Percentiles rank a stretch among this genome's conserved stretches.
Evolutionary conservation across 2,797 vertebrate species (phyloP).

Genomic region (Crypturellus tataupa): DNA sequence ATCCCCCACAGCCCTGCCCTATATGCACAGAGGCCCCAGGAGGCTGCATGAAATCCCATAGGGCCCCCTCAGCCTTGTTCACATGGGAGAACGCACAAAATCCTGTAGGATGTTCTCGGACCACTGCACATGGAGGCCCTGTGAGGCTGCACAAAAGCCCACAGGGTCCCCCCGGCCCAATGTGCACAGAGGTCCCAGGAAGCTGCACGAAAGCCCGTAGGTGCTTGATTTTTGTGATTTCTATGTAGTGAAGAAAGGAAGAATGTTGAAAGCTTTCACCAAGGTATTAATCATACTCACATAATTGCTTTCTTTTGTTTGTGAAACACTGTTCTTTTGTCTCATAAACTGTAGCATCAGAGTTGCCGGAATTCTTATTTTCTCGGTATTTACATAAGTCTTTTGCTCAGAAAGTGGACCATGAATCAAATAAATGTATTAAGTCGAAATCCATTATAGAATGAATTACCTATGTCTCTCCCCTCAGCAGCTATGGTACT

Average conservation of each 20-base stretch:
- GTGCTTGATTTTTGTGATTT: accelerated
- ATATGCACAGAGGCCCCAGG: too few relatives aligned
- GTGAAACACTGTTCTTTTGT: background rate
- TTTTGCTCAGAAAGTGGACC: background rate
- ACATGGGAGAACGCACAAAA: too few relatives aligned
- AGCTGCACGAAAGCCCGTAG: too few relatives aligned
- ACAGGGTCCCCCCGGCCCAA: too few relatives aligned
- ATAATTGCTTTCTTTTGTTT: background rate
- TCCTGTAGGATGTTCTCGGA: too few relatives aligned
- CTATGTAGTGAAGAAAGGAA: background rate
- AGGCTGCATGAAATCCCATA: too few relatives aligned
- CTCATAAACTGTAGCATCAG: background rate
- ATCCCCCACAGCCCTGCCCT: too few relatives aligned
- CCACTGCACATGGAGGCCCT: too few relatives aligned
- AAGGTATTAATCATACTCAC: background rate
- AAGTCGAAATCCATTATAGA: background rate
- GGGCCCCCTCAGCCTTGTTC: too few relatives aligned
- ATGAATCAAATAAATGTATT: background rate
- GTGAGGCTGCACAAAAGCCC: too few relatives aligned
- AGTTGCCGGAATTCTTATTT: background rate
- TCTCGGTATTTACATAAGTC: background rate
- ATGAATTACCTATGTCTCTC: background rate
- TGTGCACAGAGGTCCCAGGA: too few relatives aligned
- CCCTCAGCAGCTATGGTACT: accelerated
- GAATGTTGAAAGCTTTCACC: background rate